Evolutionary conservation across 2,113 vertebrate species (phyloP).

Genomic region (Saimiri boliviensis): DNA sequence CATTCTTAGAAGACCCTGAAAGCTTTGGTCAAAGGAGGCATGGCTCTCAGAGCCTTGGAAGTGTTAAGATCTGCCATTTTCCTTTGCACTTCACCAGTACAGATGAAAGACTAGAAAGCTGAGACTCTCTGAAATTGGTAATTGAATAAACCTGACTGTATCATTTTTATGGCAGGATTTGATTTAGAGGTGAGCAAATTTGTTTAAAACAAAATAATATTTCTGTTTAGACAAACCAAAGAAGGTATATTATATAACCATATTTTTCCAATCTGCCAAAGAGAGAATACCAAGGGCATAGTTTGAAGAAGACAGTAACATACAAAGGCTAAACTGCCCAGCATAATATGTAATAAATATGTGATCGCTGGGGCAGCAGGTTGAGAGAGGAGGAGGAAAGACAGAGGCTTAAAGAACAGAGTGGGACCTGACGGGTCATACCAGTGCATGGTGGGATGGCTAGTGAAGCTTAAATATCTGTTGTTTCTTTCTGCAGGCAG

Average conservation of each 20-base stretch:
- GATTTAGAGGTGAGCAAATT: background rate
- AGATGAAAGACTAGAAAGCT: background rate
- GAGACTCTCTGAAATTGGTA: background rate
- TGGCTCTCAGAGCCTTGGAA: background rate
- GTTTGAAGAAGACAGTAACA: background rate
- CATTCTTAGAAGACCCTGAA: background rate
- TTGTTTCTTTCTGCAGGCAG: background rate
- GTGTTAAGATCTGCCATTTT: background rate
- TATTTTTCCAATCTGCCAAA: background rate
- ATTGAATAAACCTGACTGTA: background rate
- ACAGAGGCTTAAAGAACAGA: background rate
- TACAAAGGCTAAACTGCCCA: background rate
- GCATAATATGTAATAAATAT: background rate
- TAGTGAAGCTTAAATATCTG: background rate
- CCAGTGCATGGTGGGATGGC: background rate
- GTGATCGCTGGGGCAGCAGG: background rate
- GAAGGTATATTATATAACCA: background rate
- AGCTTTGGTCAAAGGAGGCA: background rate
- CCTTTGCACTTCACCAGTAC: background rate
- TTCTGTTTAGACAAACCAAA: background rate
- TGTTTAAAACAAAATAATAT: background rate
- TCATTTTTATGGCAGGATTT: background rate
- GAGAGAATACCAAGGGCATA: background rate
- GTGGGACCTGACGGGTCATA: background rate
- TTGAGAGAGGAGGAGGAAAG: background rate